These are phyloP conservation scores for Seladonia tumulorum DNA, from an alignment of 2,888 invertebrate genomes.

Conservation along the genomic window DNA sequence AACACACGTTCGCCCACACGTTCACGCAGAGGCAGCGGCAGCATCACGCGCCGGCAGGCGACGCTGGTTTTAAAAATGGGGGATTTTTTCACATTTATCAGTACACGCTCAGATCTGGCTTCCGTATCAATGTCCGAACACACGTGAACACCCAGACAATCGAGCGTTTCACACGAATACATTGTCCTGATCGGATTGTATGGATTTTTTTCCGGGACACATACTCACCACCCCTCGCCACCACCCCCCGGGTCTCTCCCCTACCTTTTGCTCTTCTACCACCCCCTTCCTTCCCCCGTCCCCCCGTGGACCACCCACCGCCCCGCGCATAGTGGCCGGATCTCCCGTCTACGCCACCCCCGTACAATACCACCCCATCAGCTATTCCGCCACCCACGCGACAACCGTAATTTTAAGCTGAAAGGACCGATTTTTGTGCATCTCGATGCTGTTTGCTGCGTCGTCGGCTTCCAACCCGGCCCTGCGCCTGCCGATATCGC, in stretches of 20 bases:
- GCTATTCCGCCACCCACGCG: slow-evolving; percentile 74
- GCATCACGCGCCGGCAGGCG: slow-evolving; percentile 75
- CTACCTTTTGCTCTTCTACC: slow-evolving; percentile 57
- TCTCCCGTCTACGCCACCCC: slow-evolving; percentile 64
- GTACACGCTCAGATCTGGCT: slow-evolving; percentile 80
- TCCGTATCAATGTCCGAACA: slow-evolving; percentile 81
- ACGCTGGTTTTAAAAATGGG: slow-evolving; percentile 77
- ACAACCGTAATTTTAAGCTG: slow-evolving; percentile 81
- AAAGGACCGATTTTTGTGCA: slow-evolving; percentile 80
- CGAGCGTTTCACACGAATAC: slow-evolving; percentile 83
- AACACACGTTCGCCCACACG: slow-evolving; percentile 70
- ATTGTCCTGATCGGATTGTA: slow-evolving; percentile 84
- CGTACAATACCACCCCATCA: slow-evolving; percentile 73
- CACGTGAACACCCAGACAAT: slow-evolving; percentile 81
- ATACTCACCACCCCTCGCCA: slow-evolving; percentile 63
- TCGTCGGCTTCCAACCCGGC: slow-evolving; percentile 70
- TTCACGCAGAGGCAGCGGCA: slow-evolving; percentile 60
- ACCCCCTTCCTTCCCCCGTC: slow-evolving; percentile 41
- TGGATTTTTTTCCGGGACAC: slow-evolving; percentile 83
- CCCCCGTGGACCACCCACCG: slow-evolving; percentile 35
- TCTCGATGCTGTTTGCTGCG: slow-evolving; percentile 76
- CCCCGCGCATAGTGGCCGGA: slow-evolving; percentile 50
- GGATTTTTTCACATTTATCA: slow-evolving; percentile 82
- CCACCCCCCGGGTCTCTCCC: slow-evolving; percentile 45
- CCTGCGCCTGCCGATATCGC: slow-evolving; percentile 54